Evolutionary conservation across 2,888 invertebrate species (phyloP).

Genomic region (Cryptus viduatorius): DNA sequence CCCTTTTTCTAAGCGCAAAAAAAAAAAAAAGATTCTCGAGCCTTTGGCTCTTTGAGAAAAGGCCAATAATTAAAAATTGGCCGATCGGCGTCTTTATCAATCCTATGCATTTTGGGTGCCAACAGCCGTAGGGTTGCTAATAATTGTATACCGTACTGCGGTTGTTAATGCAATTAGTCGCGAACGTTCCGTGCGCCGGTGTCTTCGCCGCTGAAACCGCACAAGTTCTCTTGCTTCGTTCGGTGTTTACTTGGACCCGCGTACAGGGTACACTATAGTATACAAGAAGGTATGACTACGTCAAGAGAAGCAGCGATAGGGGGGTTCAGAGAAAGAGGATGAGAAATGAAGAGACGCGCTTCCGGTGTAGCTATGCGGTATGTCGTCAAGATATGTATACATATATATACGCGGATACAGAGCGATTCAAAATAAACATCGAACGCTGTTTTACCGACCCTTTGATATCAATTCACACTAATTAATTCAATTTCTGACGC

Average conservation of each 20-base stretch:
- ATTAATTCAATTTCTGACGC: no score
- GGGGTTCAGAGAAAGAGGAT: conserved; percentile 1
- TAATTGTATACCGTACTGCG: background rate
- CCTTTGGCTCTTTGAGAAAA: background rate
- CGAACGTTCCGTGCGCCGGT: conserved; percentile 10
- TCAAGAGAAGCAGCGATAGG: conserved; percentile 19
- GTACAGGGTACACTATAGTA: background rate
- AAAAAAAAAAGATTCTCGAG: no score
- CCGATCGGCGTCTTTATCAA: background rate
- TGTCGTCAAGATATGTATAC: background rate
- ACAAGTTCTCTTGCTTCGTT: conserved; percentile 55
- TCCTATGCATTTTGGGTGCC: background rate
- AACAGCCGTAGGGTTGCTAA: background rate
- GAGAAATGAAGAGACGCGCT: conserved; percentile 21
- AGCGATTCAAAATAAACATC: no score
- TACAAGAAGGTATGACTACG: background rate
- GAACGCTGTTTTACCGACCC: no score
- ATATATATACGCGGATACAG: background rate
- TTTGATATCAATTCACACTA: no score
- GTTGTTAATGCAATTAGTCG: conserved; percentile 63
- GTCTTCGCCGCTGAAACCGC: conserved; percentile 59
- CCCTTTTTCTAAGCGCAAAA: background rate
- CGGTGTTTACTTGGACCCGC: background rate
- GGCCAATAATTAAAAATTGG: background rate
- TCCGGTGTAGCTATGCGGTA: conserved; percentile 18